Evolutionary conservation across 2,888 invertebrate species (phyloP), one percentile per base, ranked within the genome.

Genomic region (Leptopterna dolabrata): DNA sequence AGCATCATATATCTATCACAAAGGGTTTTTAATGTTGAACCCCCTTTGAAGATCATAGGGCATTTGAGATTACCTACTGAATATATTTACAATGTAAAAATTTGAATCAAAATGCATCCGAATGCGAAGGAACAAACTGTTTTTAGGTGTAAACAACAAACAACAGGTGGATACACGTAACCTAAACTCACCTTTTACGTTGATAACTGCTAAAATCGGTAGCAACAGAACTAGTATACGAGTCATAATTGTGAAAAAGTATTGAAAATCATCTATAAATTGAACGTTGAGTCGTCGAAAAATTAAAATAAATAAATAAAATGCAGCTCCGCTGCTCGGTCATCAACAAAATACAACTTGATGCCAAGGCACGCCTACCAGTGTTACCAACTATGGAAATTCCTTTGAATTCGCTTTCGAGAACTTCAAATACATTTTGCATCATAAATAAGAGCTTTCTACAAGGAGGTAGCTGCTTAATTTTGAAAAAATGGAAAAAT

Each of bases 281-380:
- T 11, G n/a, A 36, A 36, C 0, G 16, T 43, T n/a, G 1, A 14
- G 30, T n/a, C 14, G n/a, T 19, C 1, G 14, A 76, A 36, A n/a
- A 41, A 45, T 45, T 78, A 45, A 43, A 43, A 78, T 16, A 9
- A 4, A n/a, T n/a, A 7, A n/a, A 45, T 45, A 78, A 41, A 41
- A 78, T 13, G 19, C 3, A 41, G 36, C 7, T 41, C n/a, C 9
- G 29, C 36, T 76, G 76, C 41, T 14, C 11, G 29, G 30, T 19
- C 36, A 30, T 11, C 29, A 41, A 76, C 43, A 45, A 24, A 78
- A 78, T n/a, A 41, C 27, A 78, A 78, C 36, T n/a, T 30, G 76
- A 41, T 36, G 76, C 36, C 76, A 43, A 78, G 78, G 45, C 78
- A 78, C 78, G 78, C 78, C 78, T 78, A 78, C 78, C 78, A 78